phyloP scores from a whole-genome alignment of 2,888 invertebrate species.

The Andrena bicolor region DNA sequence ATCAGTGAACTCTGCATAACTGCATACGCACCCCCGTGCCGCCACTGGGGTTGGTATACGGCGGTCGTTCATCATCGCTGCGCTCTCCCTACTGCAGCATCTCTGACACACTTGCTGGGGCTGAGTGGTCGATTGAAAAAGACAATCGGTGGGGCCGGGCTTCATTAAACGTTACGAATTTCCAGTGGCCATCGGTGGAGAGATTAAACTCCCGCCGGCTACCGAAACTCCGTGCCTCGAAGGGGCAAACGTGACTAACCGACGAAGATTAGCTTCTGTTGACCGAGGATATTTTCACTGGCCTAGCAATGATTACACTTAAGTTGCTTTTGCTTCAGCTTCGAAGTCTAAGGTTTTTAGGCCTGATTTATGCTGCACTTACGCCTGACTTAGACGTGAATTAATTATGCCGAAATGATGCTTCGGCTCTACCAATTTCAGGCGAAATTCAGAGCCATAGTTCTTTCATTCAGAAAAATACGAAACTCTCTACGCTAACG shows the following conservation, averaged over 20 bases:
- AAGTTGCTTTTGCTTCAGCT: background rate
- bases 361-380: background rate
- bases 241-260: background rate
- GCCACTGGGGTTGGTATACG: constrained; percentile 59
- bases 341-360: background rate
- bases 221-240: background rate
- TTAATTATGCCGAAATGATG: background rate
- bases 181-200: constrained; percentile 4
- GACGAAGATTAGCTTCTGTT: background rate
- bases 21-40: constrained; percentile 76
- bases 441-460: background rate
- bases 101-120: constrained; percentile 47
- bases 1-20: constrained; percentile 79
- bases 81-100: constrained; percentile 41
- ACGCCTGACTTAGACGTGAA: background rate
- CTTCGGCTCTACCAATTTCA: background rate
- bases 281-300: background rate
- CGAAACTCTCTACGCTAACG: constrained; percentile 15
- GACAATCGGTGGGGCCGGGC: constrained; percentile 52
- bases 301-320: background rate
- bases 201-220: background rate
- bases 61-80: constrained; percentile 77
- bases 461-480: constrained; percentile 21
- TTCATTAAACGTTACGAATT: constrained; percentile 55
- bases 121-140: constrained; percentile 56